phyloP scores from a whole-genome alignment of 30 jellyfish, hydroid and myxozoan species.

The Chrysaora quinquecirrha region DNA sequence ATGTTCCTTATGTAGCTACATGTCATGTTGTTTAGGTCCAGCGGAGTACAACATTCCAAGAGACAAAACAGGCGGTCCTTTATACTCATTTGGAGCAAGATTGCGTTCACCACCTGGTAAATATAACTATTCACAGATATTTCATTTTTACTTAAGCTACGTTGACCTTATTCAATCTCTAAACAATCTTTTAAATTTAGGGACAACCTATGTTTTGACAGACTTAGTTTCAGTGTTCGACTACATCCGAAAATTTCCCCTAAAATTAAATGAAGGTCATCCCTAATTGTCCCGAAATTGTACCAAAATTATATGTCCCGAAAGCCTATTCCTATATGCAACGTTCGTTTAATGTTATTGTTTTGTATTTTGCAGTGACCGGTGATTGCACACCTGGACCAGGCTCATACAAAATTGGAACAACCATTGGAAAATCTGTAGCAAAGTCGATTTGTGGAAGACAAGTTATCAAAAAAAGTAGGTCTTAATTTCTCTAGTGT shows the following conservation, averaged over 20 bases:
- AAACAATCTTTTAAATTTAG: not conserved
- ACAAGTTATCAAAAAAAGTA: slow-evolving; percentile 43
- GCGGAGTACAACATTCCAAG: slow-evolving; percentile 58
- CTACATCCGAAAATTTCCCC: not conserved
- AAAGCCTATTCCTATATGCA: not conserved
- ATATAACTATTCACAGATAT: not conserved
- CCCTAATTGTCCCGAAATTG: too few relatives aligned
- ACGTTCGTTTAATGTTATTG: not conserved
- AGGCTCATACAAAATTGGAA: slow-evolving; percentile 76
- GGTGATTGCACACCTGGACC: slow-evolving; percentile 82
- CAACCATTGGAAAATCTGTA: slow-evolving; percentile 76
- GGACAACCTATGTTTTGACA: not conserved
- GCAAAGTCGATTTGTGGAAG: slow-evolving; percentile 70
- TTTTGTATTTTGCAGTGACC: not conserved
- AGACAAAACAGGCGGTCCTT: slow-evolving; percentile 34
- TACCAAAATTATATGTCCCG: too few relatives aligned
- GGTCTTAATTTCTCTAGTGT: too few relatives aligned
- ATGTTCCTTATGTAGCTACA: too few relatives aligned
- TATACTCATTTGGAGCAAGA: slow-evolving; percentile 44
- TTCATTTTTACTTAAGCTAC: not conserved
- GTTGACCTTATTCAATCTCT: too few relatives aligned
- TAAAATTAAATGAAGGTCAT: too few relatives aligned
- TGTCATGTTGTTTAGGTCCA: slow-evolving; percentile 72
- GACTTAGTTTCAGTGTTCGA: too few relatives aligned
- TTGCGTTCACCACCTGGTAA: not conserved